Evolutionary conservation across 37 sponge, comb jelly and placozoan species (phyloP), one percentile per base, ranked within the genome.

Genomic region (Ianthella basta): DNA sequence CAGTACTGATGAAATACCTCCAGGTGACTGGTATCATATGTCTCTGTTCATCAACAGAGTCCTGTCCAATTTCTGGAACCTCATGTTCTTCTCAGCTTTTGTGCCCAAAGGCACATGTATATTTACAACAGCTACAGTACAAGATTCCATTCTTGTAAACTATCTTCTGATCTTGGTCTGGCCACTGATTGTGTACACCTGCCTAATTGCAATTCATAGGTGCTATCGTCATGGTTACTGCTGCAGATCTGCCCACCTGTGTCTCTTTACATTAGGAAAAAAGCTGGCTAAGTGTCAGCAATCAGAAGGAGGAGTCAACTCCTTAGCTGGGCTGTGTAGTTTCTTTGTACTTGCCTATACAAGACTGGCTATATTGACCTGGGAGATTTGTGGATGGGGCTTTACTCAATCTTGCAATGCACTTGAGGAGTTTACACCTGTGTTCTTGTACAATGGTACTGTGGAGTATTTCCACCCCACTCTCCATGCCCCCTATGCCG

Each of bases 111-210:
- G 6, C 25, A 19, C 25, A 13, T 53, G 54, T 23, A 24, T 75
- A 3, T 2, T 13, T 75, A 18, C 37, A 75, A 44, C 44, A 0
- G 1, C 37, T 2, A 41, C 78, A 19, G 25, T 24, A 25, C 78
- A 75, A 44, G 14, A 5, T 36, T 4, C 53, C 1, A 38, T 75
- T 23, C 23, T 25, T 14, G 21, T 38, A 24, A 75, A 0, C n/a
- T 75, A 75, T 41, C 14, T 75, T 41, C 23, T 16, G 16, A 75
- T 75, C 24, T n/a, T 75, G 37, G 20, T 75, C 3, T 75, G 78
- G 78, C 78, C 78, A 18, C 53, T 75, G n/a, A 4, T 75, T 4
- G 78, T 75, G 1, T 75, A 75, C 78, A 18, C 27, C 35, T 53
- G 78, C 53, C 54, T 75, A 5, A 0, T 38, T 2, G 10, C 1